Evolutionary conservation across 2,888 invertebrate species (phyloP), one percentile per base, ranked within the genome.

Genomic region (Dynastes maya): DNA sequence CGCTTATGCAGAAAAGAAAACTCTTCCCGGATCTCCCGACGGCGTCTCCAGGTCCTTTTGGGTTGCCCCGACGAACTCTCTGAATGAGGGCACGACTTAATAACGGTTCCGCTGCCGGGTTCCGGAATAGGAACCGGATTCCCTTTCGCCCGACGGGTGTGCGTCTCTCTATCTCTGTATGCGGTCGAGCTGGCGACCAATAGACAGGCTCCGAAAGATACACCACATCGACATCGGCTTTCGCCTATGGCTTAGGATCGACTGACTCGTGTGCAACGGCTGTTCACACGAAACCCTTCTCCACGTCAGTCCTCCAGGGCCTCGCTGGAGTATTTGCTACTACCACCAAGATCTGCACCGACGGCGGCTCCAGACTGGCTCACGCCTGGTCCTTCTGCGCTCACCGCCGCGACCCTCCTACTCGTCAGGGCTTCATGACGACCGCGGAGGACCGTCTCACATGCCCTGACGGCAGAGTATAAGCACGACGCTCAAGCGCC

Each of bases 291-390:
- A 90, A 92, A 91, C 92, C 90, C 90, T 91, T 90, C 90, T 89
- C 90, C 91, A 90, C 91, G 87, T 91, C 90, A 90, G 90, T 90
- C 90, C 89, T 90, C 90, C 89, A 91, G 90, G 90, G 86, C 87
- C 91, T 91, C 91, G 89, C 91, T 91, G 89, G 91, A 91, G 91
- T 93, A 92, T 92, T 93, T 92, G 92, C 92, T 92, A 92, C 92
- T 85, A 84, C 85, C 84, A 93, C 92, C 92, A 92, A 92, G 92
- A 92, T 93, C 89, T 90, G 90, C 89, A 88, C 90, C 89, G 89
- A 89, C 89, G 90, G 89, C 87, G 89, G 89, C 90, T 90, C 90
- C 89, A 90, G 89, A 87, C 89, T 87, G 88, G 88, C 89, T 88
- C 88, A 88, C 90, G 90, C 90, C 90, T 49, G 89, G 88, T 89